Conservation (phyloP, 2,888 invertebrate species). For the Pristionchus fissidentatus region DNA sequence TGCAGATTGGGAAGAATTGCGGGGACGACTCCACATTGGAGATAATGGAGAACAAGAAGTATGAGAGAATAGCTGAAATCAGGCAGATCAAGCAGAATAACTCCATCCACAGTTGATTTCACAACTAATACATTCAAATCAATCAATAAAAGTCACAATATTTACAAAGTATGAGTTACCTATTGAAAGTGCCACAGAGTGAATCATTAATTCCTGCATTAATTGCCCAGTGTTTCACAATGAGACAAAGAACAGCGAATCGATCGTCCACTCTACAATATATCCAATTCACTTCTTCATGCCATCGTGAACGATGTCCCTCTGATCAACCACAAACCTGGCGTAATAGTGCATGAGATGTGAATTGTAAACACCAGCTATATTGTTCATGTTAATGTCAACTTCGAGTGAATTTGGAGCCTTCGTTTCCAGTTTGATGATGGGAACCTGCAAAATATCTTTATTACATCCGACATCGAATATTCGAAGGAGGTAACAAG, state of each 20-base stretch:
- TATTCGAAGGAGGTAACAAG: not conserved
- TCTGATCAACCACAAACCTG: no score
- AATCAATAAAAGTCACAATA: not conserved
- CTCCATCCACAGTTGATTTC: not conserved
- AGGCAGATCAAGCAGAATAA: no score
- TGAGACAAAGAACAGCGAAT: conserved; percentile 68
- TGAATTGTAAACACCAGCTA: conserved; percentile 74
- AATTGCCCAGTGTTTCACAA: conserved; percentile 75
- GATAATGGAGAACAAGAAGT: conserved; percentile 72
- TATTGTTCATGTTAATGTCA: conserved; percentile 74
- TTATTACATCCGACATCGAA: not conserved
- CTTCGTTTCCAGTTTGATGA: conserved; percentile 63
- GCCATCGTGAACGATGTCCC: conserved; percentile 58
- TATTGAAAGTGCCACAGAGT: conserved; percentile 69
- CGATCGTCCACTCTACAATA: conserved; percentile 66
- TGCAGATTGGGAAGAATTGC: conserved; percentile 74
- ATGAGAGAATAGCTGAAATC: conserved; percentile 71
- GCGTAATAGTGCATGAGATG: conserved; percentile 75
- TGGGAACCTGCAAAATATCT: conserved; percentile 63
- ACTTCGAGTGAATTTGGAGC: conserved; percentile 65
- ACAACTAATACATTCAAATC: not conserved
- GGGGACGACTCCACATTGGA: conserved; percentile 69
- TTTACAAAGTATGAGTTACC: conserved; percentile 51
- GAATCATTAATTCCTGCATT: conserved; percentile 65
- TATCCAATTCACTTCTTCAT: not conserved